A percentile compares a stretch with the other conserved stretches of the same genome.
Conservation (phyloP, 1,140 invertebrate species). For the Lasaia peninsularis region DNA sequence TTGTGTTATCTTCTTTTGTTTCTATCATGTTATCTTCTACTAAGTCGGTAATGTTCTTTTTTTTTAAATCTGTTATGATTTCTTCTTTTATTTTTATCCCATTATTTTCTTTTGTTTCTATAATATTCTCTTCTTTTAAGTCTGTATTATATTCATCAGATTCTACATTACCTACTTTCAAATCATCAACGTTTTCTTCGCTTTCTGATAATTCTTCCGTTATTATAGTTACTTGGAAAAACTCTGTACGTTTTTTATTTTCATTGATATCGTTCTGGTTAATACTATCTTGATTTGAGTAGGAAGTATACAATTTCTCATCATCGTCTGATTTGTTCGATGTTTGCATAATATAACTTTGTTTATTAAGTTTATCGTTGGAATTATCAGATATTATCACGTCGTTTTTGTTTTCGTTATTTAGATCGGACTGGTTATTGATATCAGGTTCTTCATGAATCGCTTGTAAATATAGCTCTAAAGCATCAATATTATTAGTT, state of each 20-base stretch:
- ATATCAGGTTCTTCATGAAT: conserved; percentile 11
- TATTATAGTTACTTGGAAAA: conserved; percentile 46
- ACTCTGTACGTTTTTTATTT: conserved; percentile 30
- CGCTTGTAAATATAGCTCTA: neutral
- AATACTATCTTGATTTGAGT: conserved; percentile 19
- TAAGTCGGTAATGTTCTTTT: conserved; percentile 19
- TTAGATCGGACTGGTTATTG: neutral
- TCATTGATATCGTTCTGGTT: conserved; percentile 11
- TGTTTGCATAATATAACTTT: neutral
- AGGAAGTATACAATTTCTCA: too few species aligned
- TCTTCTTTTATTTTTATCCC: conserved; percentile 12
- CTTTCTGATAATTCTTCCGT: conserved; percentile 46
- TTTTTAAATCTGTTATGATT: conserved; percentile 11
- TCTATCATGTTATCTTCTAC: neutral
- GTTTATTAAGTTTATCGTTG: neutral
- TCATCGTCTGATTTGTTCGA: neutral
- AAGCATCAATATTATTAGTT: neutral
- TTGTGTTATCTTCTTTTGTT: neutral
- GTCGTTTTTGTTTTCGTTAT: neutral
- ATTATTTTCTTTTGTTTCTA: conserved; percentile 21
- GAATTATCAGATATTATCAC: neutral
- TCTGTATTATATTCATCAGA: conserved; percentile 11
- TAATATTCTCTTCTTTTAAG: conserved; percentile 11
- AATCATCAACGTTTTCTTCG: conserved; percentile 29
- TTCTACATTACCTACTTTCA: conserved; percentile 4